Evolutionary conservation across 2,888 invertebrate genomes (phyloP).

Genomic region (Rotaria magnacalcarata): DNA sequence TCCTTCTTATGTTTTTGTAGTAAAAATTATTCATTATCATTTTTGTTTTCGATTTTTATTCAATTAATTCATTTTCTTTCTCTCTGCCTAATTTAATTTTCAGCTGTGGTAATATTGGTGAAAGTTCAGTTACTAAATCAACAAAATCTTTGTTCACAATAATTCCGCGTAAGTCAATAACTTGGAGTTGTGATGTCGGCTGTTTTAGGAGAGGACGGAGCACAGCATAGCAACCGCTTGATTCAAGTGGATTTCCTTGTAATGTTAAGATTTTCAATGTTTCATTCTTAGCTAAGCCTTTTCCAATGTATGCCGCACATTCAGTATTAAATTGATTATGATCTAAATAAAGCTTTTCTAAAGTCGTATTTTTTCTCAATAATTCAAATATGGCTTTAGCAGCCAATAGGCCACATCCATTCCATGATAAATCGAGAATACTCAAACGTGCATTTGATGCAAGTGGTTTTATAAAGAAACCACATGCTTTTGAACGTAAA

Average conservation of each 20-base stretch:
- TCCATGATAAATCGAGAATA: constrained; percentile 17
- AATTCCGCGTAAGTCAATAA: constrained; percentile 8
- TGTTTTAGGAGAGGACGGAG: neutral
- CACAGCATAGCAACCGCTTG: constrained; percentile 17
- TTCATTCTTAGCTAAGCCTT: constrained; percentile 11
- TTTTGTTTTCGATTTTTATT: neutral
- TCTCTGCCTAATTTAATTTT: constrained; percentile 1
- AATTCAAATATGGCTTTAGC: neutral
- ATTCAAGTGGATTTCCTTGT: constrained; percentile 24
- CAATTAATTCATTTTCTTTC: neutral
- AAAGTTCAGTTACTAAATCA: neutral
- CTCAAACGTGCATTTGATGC: neutral
- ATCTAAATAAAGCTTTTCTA: neutral
- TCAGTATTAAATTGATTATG: constrained; percentile 25
- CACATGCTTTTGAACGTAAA: neutral
- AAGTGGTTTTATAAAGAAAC: neutral
- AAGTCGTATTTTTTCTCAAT: neutral
- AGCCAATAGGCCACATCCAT: neutral
- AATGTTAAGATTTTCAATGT: constrained; percentile 15
- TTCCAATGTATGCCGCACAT: neutral
- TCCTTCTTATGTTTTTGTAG: too few species aligned
- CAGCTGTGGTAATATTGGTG: neutral
- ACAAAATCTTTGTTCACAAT: constrained; percentile 13
- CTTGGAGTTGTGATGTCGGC: neutral
- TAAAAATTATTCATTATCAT: too few species aligned